These are phyloP conservation scores for Epistrophe grossulariae DNA, from an alignment of 2,888 invertebrate species.

Conservation along the genomic window DNA sequence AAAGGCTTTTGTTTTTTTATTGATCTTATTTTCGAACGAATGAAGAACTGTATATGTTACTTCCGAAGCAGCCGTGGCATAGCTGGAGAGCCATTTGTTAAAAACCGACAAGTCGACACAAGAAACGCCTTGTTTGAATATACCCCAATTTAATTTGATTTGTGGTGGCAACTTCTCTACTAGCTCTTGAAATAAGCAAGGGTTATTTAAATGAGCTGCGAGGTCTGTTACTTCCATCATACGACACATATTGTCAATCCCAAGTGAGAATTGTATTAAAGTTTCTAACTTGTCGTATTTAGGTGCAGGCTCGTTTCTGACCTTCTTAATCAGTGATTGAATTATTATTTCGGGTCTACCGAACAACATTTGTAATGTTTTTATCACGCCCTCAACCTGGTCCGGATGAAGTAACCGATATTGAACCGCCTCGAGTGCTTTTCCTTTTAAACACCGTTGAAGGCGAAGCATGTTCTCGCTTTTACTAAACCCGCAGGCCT, in stretches of 20 bases:
- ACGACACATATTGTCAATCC: conserved; percentile 16
- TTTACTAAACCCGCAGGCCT: conserved; percentile 13
- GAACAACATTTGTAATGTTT: too few species aligned
- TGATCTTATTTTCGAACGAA: too few species aligned
- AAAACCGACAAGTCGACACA: conserved; percentile 9
- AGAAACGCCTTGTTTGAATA: neutral
- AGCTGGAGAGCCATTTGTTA: conserved; percentile 17
- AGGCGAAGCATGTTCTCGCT: conserved; percentile 28
- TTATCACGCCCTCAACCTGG: neutral
- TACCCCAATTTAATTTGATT: too few species aligned
- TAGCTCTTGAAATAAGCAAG: neutral
- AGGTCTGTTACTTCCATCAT: conserved; percentile 20
- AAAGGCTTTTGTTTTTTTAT: too few species aligned
- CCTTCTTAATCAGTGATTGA: too few species aligned
- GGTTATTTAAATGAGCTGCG: conserved; percentile 15
- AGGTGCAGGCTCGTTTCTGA: too few species aligned
- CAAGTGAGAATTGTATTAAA: neutral
- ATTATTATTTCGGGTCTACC: too few species aligned
- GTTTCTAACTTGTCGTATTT: too few species aligned
- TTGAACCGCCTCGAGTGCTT: conserved; percentile 12
- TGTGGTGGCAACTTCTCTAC: too few species aligned
- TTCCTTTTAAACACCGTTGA: conserved; percentile 34
- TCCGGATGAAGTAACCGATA: conserved; percentile 13
- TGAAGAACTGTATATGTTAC: conserved; percentile 10
- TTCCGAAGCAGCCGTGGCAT: conserved; percentile 16